Evolutionary conservation across 2,797 vertebrate genomes (phyloP).

Genomic region (Parauchenoglanis ngamensis): DNA sequence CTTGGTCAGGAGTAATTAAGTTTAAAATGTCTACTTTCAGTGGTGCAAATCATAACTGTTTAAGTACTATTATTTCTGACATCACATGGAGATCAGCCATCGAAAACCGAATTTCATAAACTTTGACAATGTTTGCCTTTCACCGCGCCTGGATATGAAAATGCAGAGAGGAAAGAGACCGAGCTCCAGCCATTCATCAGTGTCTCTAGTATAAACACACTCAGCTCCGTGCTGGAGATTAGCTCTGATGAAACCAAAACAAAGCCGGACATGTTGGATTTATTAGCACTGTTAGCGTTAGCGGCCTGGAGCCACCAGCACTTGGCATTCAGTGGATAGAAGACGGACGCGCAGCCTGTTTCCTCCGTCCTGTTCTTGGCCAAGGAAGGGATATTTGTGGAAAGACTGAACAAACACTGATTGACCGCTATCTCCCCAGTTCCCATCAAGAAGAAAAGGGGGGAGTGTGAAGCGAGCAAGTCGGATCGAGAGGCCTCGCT

Average conservation of each 20-base stretch:
- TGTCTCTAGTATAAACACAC: constrained; percentile 77
- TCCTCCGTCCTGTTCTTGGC: constrained; percentile 76
- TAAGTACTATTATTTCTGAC: constrained; percentile 34
- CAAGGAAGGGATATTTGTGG: constrained; percentile 81
- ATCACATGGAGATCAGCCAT: constrained; percentile 24
- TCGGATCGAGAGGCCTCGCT: constrained; percentile 65
- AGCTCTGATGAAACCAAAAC: constrained; percentile 85
- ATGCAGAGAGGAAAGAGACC: constrained; percentile 56
- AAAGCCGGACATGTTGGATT: constrained; percentile 85
- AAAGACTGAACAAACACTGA: constrained; percentile 87
- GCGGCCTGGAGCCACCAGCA: constrained; percentile 72
- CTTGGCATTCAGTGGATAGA: constrained; percentile 69
- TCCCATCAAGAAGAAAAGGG: constrained; percentile 76
- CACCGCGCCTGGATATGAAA: constrained; percentile 68
- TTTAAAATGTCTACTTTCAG: constrained; percentile 3
- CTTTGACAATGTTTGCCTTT: constrained; percentile 41
- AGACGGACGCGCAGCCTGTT: constrained; percentile 73
- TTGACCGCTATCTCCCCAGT: constrained; percentile 82
- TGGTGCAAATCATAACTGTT: constrained; percentile 12
- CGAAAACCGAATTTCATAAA: constrained; percentile 20
- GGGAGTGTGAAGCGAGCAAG: constrained; percentile 63
- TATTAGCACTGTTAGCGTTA: constrained; percentile 80
- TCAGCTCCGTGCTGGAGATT: constrained; percentile 78
- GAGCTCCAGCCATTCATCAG: constrained; percentile 79
- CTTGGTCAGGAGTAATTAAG: background rate